phyloP scores from a whole-genome alignment of 2,888 invertebrate species.

The Diaprepes abbreviatus region DNA sequence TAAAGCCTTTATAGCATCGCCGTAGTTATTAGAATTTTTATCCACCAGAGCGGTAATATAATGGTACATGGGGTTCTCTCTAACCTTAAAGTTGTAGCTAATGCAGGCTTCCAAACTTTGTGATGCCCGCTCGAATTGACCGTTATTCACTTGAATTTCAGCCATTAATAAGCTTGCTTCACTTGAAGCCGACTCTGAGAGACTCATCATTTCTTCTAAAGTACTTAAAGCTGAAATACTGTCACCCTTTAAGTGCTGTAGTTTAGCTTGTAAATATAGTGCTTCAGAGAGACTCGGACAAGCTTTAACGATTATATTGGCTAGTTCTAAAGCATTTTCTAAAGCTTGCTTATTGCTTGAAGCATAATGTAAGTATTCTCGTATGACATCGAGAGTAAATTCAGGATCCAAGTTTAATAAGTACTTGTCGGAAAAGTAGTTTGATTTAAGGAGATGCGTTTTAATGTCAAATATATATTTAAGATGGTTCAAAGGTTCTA shows the following conservation, averaged over 20 bases:
- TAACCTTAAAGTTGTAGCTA: conserved; percentile 92
- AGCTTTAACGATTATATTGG: conserved; percentile 80
- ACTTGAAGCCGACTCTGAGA: conserved; percentile 82
- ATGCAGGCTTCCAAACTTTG: conserved; percentile 89
- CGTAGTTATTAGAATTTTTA: conserved; percentile 76
- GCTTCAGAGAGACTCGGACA: conserved; percentile 85
- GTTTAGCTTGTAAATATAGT: conserved; percentile 80
- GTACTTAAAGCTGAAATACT: conserved; percentile 78
- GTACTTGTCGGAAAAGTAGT: conserved; percentile 83
- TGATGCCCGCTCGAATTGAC: conserved; percentile 81
- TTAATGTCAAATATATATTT: conserved; percentile 75
- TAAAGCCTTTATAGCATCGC: conserved; percentile 82
- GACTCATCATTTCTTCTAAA: conserved; percentile 80
- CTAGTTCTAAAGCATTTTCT: conserved; percentile 62
- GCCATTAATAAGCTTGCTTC: conserved; percentile 90
- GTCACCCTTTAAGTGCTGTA: conserved; percentile 86
- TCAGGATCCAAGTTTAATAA: conserved; percentile 86
- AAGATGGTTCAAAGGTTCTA: conserved; percentile 72
- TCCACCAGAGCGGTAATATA: conserved; percentile 87
- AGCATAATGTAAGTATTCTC: conserved; percentile 83
- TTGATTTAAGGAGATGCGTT: conserved; percentile 68
- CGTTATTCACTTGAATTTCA: conserved; percentile 83
- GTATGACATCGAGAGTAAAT: conserved; percentile 84
- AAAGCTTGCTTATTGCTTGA: conserved; percentile 41
- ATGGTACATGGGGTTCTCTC: conserved; percentile 93